Evolutionary conservation across 2,888 invertebrate genomes (phyloP).

Genomic region (Penaeus monodon): DNA sequence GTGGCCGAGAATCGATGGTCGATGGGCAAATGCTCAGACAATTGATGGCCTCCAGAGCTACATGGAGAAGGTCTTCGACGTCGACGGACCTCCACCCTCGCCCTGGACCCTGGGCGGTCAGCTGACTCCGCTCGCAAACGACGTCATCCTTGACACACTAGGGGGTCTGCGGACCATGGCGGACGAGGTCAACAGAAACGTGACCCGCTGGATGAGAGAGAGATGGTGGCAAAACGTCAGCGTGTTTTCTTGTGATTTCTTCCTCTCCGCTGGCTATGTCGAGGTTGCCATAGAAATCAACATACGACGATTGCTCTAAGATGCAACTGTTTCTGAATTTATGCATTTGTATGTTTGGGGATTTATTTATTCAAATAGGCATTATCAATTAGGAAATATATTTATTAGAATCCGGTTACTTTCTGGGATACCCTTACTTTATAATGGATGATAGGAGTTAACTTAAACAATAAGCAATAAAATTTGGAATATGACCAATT

Average conservation of each 20-base stretch:
- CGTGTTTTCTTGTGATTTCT: constrained; percentile 73
- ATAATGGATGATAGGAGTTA: too few relatives aligned
- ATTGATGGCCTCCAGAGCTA: constrained; percentile 73
- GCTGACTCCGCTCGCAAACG: constrained; percentile 72
- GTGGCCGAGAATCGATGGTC: constrained; percentile 12
- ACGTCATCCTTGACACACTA: constrained; percentile 69
- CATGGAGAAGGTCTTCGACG: constrained; percentile 68
- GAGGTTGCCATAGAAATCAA: constrained; percentile 72
- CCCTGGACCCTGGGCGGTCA: constrained; percentile 73
- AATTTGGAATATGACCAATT: too few relatives aligned
- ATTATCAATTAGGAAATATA: too few relatives aligned
- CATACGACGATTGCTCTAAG: constrained; percentile 20
- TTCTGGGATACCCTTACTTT: too few relatives aligned
- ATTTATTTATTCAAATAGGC: too few relatives aligned
- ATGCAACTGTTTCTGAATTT: not conserved
- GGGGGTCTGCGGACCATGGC: constrained; percentile 72
- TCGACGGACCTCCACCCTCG: constrained; percentile 39
- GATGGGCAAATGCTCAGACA: constrained; percentile 77
- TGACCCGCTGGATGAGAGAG: constrained; percentile 71
- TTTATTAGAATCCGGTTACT: too few relatives aligned
- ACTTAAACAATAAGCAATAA: too few relatives aligned
- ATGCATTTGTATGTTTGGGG: too few relatives aligned
- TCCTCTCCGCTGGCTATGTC: constrained; percentile 72
- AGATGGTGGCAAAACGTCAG: constrained; percentile 73
- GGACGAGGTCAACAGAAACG: constrained; percentile 71